Evolutionary conservation across 2,888 invertebrate species (phyloP), one percentile per base, ranked within the genome.

Genomic region (Eurois occulta): DNA sequence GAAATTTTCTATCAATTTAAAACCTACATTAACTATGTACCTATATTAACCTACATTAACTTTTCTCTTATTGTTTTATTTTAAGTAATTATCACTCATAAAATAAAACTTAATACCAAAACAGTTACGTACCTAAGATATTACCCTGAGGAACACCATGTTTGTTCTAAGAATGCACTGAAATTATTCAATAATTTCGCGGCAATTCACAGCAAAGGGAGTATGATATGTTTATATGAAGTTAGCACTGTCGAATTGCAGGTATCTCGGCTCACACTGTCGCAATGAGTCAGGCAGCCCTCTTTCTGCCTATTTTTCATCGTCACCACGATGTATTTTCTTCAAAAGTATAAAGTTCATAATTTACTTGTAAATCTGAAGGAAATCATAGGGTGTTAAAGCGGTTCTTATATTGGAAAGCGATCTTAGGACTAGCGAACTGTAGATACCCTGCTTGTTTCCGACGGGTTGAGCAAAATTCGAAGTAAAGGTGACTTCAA

Each of bases 81-180:
- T 18, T 18, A 28, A 18, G 3, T 6, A 13, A n/a, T 58, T 58
- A 16, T 18, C 2, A 28, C 7, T 28, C 16, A 10, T 32, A 60
- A 21, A 4, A 32, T 60, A 21, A 28, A 55, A 21, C 21, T 28
- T 52, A 24, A 18, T 24, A 52, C 35, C 18, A 24, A 66, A 76
- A 60, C 32, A 77, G 60, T 32, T 18, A 18, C 21, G 77, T 21
- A 48, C 66, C 77, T 67, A 77, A 67, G 38, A 67, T 67, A 60
- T 11, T 18, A n/a, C 60, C 77, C 21, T 41, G 78, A 24, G 21
- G 32, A 46, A 77, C 60, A 41, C 48, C 60, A 32, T 11, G 4
- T 48, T 60, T 48, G 35, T 52, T 35, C 28, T 24, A 48, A 1
- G 10, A 43, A n/a, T n/a, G 1, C 2, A 38, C 13, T 16, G 21